A percentile compares a stretch with the other conserved stretches of the same genome.
phyloP scores from a whole-genome alignment of 2,113 vertebrate species.

The Clarias gariepinus region DNA sequence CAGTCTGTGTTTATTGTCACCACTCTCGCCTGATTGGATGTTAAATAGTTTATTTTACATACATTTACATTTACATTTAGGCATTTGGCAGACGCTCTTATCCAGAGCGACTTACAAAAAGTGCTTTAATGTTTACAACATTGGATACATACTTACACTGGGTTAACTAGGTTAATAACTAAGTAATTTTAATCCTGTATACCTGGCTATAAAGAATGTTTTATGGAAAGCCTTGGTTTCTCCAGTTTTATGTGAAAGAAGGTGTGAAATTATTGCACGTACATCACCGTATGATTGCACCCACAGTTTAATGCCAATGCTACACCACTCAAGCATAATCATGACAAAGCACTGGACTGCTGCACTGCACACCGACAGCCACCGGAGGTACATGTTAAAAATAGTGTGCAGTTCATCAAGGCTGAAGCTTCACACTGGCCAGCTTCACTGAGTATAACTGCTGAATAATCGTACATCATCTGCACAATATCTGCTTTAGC shows the following conservation, averaged over 20 bases:
- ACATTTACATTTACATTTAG: no score
- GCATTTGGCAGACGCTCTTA: no score
- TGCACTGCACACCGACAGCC: constrained; percentile 12
- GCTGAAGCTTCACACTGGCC: constrained; percentile 12
- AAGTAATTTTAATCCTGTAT: neutral
- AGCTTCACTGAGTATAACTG: constrained; percentile 12
- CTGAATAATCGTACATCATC: neutral
- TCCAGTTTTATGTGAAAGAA: neutral
- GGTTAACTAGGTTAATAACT: no score
- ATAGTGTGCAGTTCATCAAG: constrained; percentile 28
- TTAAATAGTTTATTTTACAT: neutral
- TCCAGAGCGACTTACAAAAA: no score
- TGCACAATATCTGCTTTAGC: constrained; percentile 12
- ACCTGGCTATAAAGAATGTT: neutral
- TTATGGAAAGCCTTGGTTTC: neutral
- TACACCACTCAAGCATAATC: neutral
- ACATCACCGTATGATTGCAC: neutral
- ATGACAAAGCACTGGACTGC: neutral
- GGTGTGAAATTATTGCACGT: neutral
- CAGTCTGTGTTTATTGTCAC: neutral
- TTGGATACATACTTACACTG: no score
- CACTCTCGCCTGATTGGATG: neutral
- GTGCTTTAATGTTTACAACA: no score
- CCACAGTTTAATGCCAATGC: neutral
- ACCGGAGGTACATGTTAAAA: constrained; percentile 22